Base-by-base conservation (phyloP, 2,113 vertebrate species). In the Embiotoca jacksoni region DNA sequence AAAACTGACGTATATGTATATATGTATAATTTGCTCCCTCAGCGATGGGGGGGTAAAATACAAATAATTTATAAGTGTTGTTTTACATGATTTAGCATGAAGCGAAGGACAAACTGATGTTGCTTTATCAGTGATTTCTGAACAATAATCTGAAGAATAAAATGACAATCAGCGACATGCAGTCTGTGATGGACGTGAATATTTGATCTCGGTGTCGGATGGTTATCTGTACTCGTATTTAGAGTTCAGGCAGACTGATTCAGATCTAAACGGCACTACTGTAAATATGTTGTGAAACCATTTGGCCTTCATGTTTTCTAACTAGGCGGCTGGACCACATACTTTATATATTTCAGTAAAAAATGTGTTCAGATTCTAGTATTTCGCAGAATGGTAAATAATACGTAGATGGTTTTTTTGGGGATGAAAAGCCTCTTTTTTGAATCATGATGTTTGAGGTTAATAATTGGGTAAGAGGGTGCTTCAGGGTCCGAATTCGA, bases 61-160 rank as follows among this genome's bases (percentile, higher is more conserved):
- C 46, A 2, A 54, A 50, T 61, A 23, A 78, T 54, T 78, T 62
- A 64, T 59, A 71, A 44, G 3, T 7, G 6, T 47, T 44, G 5
- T 31, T 55, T 49, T 39, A 62, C 15, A 49, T 57, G 35, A 8
- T 35, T 6, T 14, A 30, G 4, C n/a, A 63, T 13, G 9, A 61
- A 76, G 23, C 7, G 71, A 47, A 57, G 9, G 31, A 73, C 0
- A 53, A 86, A 64, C 65, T 82, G 57, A 84, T 50, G 30, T 15
- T 2, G 3, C 14, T 56, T 71, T 33, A 33, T 66, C 5, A 31
- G 6, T 37, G 4, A 55, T 68, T 85, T 73, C 23, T 82, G 57
- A 72, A 63, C 67, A 74, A 50, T 69, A 46, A 39, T 57, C 58
- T 71, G 4, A 50, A 47, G 2, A 53, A 64, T 6, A 52, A 64